Evolutionary conservation across 2,113 vertebrate species (phyloP).

Genomic region (Trinectes maculatus): DNA sequence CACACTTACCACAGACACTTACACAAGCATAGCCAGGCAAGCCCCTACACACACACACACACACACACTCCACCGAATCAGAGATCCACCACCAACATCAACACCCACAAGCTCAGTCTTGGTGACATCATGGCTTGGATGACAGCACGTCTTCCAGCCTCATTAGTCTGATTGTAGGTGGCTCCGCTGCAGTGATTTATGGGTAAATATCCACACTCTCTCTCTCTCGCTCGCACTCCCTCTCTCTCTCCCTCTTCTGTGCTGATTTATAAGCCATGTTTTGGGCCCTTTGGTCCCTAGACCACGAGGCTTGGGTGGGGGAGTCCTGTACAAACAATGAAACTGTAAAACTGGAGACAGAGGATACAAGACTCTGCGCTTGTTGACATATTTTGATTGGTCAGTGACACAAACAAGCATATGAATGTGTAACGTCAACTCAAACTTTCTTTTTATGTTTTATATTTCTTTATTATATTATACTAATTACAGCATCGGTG

Average conservation of each 20-base stretch:
- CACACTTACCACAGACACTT: constrained; percentile 71
- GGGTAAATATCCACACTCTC: constrained; percentile 78
- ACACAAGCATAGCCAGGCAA: constrained; percentile 68
- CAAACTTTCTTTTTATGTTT: no score
- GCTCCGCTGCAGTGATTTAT: constrained; percentile 83
- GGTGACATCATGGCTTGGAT: constrained; percentile 83
- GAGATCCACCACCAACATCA: constrained; percentile 71
- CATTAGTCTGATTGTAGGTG: constrained; percentile 84
- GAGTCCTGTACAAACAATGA: constrained; percentile 75
- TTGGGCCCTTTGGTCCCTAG: constrained; percentile 72
- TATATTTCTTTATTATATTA: no score
- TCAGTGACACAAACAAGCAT: constrained; percentile 23
- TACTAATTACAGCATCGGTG: no score
- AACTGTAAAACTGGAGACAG: constrained; percentile 69
- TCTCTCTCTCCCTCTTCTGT: constrained; percentile 45
- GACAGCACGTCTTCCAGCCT: constrained; percentile 85
- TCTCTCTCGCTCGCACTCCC: constrained; percentile 50
- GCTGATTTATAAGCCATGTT: constrained; percentile 81
- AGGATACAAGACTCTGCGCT: constrained; percentile 23
- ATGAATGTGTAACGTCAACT: background rate
- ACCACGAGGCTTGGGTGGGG: constrained; percentile 74
- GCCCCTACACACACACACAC: constrained; percentile 16
- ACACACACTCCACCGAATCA: constrained; percentile 30
- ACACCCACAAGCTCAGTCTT: constrained; percentile 69
- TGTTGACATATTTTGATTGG: constrained; percentile 43